Evolutionary conservation across 2,888 invertebrate genomes (phyloP).

Genomic region (Lasioglossum figueresi): DNA sequence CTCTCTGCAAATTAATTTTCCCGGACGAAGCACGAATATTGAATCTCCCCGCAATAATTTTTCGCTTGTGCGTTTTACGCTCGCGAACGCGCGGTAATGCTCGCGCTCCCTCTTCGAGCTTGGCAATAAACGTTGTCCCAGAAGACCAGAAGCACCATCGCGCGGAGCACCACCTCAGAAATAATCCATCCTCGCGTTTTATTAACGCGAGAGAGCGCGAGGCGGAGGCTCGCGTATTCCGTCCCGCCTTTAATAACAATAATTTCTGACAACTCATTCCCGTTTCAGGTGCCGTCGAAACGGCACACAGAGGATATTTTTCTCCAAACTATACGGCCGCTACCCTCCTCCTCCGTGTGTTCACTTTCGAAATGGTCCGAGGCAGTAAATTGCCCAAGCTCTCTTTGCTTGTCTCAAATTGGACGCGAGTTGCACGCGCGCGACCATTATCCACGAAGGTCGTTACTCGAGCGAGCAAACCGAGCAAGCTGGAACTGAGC

Average conservation of each 20-base stretch:
- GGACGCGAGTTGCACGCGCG: constrained; percentile 36
- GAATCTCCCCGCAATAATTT: constrained; percentile 14
- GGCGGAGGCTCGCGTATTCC: background rate
- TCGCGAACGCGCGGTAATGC: constrained; percentile 6
- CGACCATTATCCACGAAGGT: constrained; percentile 66
- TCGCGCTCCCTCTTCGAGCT: background rate
- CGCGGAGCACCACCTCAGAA: background rate
- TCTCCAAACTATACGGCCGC: background rate
- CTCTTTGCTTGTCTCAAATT: constrained; percentile 21
- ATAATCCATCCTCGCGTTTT: constrained; percentile 40
- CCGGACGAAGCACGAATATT: background rate
- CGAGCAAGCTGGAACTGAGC: background rate
- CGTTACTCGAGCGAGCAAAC: constrained; percentile 54
- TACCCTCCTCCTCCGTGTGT: background rate
- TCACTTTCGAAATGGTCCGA: background rate
- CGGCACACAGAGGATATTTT: background rate
- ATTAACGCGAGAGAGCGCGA: constrained; percentile 36
- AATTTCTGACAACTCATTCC: constrained; percentile 40
- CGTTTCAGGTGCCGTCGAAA: constrained; percentile 4
- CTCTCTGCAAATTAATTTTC: background rate
- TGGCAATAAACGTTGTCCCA: constrained; percentile 40
- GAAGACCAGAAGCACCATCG: background rate
- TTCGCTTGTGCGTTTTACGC: constrained; percentile 14
- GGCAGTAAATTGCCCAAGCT: constrained; percentile 19
- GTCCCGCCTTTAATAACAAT: constrained; percentile 37